Evolutionary conservation across 64 coral and sea anemone genomes (phyloP).

Genomic region (Catalaphyllia jardinei): DNA sequence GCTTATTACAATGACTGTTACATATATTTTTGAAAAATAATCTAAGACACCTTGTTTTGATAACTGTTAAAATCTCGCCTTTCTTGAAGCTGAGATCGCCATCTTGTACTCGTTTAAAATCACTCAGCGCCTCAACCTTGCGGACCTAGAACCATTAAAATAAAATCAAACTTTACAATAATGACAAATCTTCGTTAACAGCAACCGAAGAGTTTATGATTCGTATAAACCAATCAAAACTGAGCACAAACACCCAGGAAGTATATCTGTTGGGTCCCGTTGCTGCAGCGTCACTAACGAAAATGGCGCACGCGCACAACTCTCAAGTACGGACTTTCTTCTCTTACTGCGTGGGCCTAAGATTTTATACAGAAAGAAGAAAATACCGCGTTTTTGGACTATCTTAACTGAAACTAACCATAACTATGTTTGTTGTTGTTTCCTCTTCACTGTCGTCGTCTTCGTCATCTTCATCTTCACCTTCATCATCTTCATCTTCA

Average conservation of each 20-base stretch:
- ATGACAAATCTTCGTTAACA: too few species aligned
- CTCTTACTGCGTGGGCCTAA: too few species aligned
- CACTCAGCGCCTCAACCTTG: conserved; percentile 84
- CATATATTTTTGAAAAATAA: background rate
- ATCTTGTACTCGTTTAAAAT: conserved; percentile 78
- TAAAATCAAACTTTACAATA: background rate
- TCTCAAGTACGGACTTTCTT: too few species aligned
- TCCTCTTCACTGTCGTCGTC: conserved; percentile 69
- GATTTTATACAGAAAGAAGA: too few species aligned
- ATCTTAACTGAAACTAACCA: background rate
- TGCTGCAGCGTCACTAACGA: too few species aligned
- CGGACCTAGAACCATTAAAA: conserved; percentile 55
- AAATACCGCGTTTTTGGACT: too few species aligned
- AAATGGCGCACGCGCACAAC: too few species aligned
- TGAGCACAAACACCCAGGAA: too few species aligned
- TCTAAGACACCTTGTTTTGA: conserved; percentile 67
- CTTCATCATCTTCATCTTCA: conserved; percentile 47
- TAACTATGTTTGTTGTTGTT: conserved; percentile 24
- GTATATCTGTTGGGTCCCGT: too few species aligned
- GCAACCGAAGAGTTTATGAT: too few species aligned
- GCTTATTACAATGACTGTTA: too few species aligned
- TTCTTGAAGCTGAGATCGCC: conserved; percentile 91
- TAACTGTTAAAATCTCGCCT: conserved; percentile 88
- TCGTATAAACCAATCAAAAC: too few species aligned
- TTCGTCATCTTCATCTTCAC: conserved; percentile 43